Percentiles rank a stretch among this genome's conserved stretches.
phyloP scores from a whole-genome alignment of 2,113 vertebrate species.

The Gymnocephalus cernua region DNA sequence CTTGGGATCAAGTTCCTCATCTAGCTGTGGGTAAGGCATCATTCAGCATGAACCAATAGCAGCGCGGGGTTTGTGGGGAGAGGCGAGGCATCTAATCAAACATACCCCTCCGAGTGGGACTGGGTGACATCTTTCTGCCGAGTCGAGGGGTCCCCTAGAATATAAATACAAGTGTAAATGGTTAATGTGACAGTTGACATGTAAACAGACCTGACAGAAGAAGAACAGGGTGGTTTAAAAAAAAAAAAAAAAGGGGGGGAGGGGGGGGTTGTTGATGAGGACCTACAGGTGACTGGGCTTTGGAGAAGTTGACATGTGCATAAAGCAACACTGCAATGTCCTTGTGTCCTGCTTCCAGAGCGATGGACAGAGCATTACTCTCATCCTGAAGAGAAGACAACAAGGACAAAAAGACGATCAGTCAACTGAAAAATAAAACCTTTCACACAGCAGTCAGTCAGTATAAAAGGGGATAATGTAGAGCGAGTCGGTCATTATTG shows the following conservation, averaged over 20 bases:
- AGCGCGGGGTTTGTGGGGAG: conserved; percentile 66
- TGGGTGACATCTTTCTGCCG: conserved; percentile 92
- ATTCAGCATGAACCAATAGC: conserved; percentile 80
- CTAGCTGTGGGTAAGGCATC: conserved; percentile 45
- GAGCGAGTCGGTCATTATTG: too few relatives aligned
- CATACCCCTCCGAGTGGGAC: conserved; percentile 89
- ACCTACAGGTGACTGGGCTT: conserved; percentile 95
- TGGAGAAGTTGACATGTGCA: conserved; percentile 97
- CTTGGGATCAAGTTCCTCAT: conserved; percentile 23
- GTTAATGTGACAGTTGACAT: too few relatives aligned
- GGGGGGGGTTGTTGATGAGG: neutral
- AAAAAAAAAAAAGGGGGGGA: neutral
- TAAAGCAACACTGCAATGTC: conserved; percentile 97
- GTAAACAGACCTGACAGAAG: neutral
- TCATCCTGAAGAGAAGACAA: conserved; percentile 86
- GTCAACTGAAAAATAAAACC: too few relatives aligned
- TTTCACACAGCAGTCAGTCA: too few relatives aligned
- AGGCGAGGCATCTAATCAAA: conserved; percentile 86
- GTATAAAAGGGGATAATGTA: too few relatives aligned
- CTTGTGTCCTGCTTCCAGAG: conserved; percentile 97
- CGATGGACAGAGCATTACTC: conserved; percentile 96
- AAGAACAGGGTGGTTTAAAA: rapidly evolving
- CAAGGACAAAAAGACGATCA: neutral
- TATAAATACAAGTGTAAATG: neutral
- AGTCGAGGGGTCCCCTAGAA: conserved; percentile 93